Conservation (phyloP, 2,113 vertebrate species). For the Struthio camelus region DNA sequence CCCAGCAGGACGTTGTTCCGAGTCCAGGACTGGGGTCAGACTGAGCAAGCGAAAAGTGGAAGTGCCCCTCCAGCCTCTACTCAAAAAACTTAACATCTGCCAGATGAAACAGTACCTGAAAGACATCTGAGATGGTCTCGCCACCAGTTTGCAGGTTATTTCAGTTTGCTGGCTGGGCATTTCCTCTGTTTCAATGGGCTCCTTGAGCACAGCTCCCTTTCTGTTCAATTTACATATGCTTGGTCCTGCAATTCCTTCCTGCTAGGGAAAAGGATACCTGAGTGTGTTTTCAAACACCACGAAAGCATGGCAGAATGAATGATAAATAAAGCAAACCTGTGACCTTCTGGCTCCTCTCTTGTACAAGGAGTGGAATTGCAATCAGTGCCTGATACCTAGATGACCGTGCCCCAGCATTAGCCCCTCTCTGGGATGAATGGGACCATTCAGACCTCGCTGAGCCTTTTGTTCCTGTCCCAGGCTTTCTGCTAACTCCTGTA, state of each 20-base stretch:
- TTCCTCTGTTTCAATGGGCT: background rate
- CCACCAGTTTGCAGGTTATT: background rate
- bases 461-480: background rate
- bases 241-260: background rate
- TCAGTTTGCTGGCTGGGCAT: background rate
- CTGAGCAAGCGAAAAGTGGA: background rate
- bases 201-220: background rate
- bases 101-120: accelerated
- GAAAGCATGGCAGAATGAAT: background rate
- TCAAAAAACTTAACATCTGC: background rate
- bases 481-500: background rate
- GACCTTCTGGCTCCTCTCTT: background rate
- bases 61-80: background rate
- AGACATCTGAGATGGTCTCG: background rate
- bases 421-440: background rate
- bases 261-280: background rate
- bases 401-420: background rate
- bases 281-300: background rate
- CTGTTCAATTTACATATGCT: background rate
- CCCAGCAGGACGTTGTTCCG: background rate
- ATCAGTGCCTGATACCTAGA: background rate
- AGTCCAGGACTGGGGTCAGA: background rate
- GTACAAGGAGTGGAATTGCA: background rate
- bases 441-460: background rate
- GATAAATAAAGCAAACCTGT: background rate